Base-by-base conservation (phyloP, 2,797 vertebrate species). In the Mallotus villosus region DNA sequence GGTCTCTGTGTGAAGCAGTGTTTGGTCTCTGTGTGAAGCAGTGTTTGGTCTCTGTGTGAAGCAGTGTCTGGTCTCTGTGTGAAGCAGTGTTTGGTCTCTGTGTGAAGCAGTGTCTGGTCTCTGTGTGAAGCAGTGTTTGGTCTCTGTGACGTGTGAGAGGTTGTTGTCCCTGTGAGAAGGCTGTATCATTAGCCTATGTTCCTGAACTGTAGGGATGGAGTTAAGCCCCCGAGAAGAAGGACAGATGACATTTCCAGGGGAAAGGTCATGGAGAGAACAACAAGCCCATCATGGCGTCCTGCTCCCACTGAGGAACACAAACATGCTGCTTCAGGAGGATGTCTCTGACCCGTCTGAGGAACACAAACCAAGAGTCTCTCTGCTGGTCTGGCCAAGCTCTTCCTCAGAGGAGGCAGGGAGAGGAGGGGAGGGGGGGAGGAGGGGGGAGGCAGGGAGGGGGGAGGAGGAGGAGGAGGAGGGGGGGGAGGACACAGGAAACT, bases 291-390 rank as follows among this genome's bases (percentile, higher is more conserved):
- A 4, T 73, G 63, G 17, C 53, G 9, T 8, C 19, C 21, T 21
- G 8, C 8, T 21, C n/a, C 55, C 59, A 68, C 46, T 29, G 59
- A 71, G 49, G 63, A 57, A 75, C 71, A 55, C 60, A 74, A 68
- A 62, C 68, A 59, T 24, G 19, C 16, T 12, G 22, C 17, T 60
- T 51, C 53, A 73, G 71, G 61, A 25, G 77, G 9, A 77, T 81
- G 80, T 72, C 68, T 81, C 41, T 51, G 75, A 75, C 74, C 34
- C 34, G 65, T 51, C 68, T 51, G 72, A 60, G 65, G 25, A 77
- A 83, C 83, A 75, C 69, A 86, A 85, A 86, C 78, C 5, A 84
- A 84, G 74, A 64, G 80, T 83, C 76, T 85, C 74, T 72, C 70
- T 59, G 1, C 34, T 9, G 68, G 69, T 75, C 66, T 74, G 62